These are phyloP conservation scores for Acleris laterana DNA, from an alignment of 2,888 invertebrate genomes.

Conservation along the genomic window DNA sequence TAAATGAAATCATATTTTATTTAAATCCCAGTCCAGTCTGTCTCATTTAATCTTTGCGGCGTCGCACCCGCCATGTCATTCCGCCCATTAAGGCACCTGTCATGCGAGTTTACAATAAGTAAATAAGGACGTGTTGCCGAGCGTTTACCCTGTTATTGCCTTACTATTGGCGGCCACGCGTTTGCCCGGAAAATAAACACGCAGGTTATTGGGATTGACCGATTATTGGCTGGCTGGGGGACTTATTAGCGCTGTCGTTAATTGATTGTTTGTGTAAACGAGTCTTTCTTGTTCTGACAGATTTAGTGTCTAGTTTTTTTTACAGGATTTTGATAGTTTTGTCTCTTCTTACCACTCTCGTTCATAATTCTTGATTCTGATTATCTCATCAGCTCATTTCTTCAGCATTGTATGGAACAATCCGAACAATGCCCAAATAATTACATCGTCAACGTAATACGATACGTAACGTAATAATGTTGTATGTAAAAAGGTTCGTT, in stretches of 20 bases:
- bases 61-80: conserved; percentile 82
- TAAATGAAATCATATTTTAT: not conserved
- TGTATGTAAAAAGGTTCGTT: too few species aligned
- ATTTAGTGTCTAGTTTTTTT: too few species aligned
- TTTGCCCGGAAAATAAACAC: conserved; percentile 72
- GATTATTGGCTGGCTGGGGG: conserved; percentile 47
- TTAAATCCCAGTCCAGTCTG: not conserved
- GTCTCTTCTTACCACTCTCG: too few species aligned
- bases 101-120: conserved; percentile 84
- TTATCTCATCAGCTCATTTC: too few species aligned
- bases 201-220: conserved; percentile 50
- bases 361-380: too few species aligned
- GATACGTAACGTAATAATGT: too few species aligned
- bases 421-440: too few species aligned
- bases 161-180: conserved; percentile 74
- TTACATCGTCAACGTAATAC: too few species aligned
- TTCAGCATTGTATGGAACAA: too few species aligned
- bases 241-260: conserved; percentile 17
- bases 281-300: too few species aligned
- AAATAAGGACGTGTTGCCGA: conserved; percentile 74
- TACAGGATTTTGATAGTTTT: too few species aligned
- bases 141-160: conserved; percentile 75
- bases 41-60: conserved; percentile 52
- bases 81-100: conserved; percentile 82
- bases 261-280: not conserved